Evolutionary conservation across 2,113 vertebrate species (phyloP), one percentile per base, ranked within the genome.

Genomic region (Pipra filicauda): DNA sequence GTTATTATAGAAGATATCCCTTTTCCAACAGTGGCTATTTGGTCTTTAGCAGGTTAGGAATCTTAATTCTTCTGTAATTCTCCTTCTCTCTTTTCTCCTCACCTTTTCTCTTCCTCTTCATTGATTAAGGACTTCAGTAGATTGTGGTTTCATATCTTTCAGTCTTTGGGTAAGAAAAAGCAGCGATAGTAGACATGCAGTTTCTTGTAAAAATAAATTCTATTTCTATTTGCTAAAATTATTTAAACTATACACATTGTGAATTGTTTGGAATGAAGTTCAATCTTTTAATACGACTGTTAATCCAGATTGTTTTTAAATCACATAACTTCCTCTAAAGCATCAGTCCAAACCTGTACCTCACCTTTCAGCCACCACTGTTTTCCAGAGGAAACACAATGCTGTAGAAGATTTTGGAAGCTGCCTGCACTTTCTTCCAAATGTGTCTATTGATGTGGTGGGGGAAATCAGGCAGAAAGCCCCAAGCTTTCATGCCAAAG

Each of bases 1-100:
- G 92, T 97, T 95, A 96, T 97, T 95, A 96, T 37, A 92, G 57
- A 88, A 92, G 75, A 91, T 96, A 95, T 81, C 86, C 88, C 54
- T 92, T 95, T 95, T 92, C 95, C 85, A 93, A 92, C 76, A 91
- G 72, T 81, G 79, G 49, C 85, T 94, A 52, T 78, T 92, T 83
- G 73, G 89, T 91, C 72, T 94, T 96, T 96, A 96, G 93, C 73
- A 72, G 95, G 93, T 96, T 97, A 97, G 95, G 91, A 93, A 95
- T 92, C 79, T 95, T 96, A 95, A 97, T 95, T 91, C 93, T 89
- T 86, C 65, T 58, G 49, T 91, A 95, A 97, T 95, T 94, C 93
- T 92, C 44, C 73, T 91, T 85, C 20, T 61, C 4, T 92, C 64
- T 94, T 64, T 91, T 77, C 82, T 93, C 35, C 85, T 95, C 72